Conservation (phyloP, 2,888 invertebrate species). For the Melanargia galathea region DNA sequence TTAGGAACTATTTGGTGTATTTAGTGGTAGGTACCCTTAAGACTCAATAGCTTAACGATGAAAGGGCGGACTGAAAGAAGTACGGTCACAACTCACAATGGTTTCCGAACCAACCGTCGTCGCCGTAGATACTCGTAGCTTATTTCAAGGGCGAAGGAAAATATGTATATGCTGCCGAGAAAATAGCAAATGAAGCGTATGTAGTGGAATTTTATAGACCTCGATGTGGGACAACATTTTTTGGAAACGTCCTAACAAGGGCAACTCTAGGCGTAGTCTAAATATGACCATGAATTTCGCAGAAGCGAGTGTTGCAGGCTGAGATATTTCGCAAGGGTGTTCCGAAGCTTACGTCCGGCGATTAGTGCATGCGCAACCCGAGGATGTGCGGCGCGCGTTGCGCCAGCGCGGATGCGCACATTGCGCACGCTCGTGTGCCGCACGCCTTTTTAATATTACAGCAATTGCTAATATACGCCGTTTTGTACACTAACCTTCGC, state of each 20-base stretch:
- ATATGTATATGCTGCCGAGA: not conserved
- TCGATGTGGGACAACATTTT: not conserved
- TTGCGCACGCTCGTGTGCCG: slow-evolving; percentile 62
- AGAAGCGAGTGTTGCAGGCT: slow-evolving; percentile 28
- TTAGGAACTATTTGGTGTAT: slow-evolving; percentile 17
- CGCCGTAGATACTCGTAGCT: slow-evolving; percentile 1
- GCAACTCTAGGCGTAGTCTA: slow-evolving; percentile 2
- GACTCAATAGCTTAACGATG: slow-evolving; percentile 1
- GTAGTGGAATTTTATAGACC: not conserved
- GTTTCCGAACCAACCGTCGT: not conserved
- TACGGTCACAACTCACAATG: not conserved
- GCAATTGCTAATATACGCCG: slow-evolving; percentile 73
- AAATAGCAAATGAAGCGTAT: not conserved
- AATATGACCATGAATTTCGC: slow-evolving; percentile 35
- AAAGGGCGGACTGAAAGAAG: not conserved
- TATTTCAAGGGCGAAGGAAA: not conserved
- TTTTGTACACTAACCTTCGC: slow-evolving; percentile 75
- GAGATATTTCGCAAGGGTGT: slow-evolving; percentile 62
- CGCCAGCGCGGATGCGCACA: slow-evolving; percentile 77
- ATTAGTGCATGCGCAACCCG: slow-evolving; percentile 74
- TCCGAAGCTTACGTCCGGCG: slow-evolving; percentile 76
- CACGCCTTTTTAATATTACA: slow-evolving; percentile 71
- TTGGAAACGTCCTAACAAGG: not conserved
- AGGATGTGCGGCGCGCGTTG: slow-evolving; percentile 74
- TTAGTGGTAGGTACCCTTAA: too few relatives aligned